phyloP scores from a whole-genome alignment of 2,888 invertebrate genomes.

The Drosophila anomalata region DNA sequence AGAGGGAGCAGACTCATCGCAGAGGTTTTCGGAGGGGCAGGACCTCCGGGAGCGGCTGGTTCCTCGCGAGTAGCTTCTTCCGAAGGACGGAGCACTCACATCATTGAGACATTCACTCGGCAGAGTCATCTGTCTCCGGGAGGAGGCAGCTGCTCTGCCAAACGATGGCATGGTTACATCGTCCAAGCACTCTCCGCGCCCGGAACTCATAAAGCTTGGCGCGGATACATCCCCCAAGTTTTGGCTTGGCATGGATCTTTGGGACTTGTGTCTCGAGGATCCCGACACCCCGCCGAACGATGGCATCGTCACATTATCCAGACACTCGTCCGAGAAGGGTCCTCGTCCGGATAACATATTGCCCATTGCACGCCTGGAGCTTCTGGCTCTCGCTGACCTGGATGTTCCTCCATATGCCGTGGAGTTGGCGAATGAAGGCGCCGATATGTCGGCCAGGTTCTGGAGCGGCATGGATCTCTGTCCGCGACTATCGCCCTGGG shows the following conservation, averaged over 20 bases:
- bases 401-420: neutral
- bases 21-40: constrained; percentile 3
- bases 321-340: neutral
- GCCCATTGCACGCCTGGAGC: neutral
- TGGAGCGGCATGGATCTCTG: constrained; percentile 2
- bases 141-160: neutral
- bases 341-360: neutral
- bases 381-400: neutral
- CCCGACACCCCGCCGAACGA: neutral
- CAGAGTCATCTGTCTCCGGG: neutral
- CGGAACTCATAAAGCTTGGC: constrained; percentile 14
- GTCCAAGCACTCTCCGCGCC: constrained; percentile 12
- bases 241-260: neutral
- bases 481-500: neutral
- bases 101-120: constrained; percentile 36
- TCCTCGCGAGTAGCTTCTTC: neutral
- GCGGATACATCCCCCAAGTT: constrained; percentile 32
- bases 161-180: constrained; percentile 33
- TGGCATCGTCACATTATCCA: constrained; percentile 13
- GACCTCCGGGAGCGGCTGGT: neutral
- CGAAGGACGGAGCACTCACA: constrained; percentile 36
- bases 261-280: constrained; percentile 18
- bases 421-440: no score
- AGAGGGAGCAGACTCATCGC: constrained; percentile 19
- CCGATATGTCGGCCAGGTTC: constrained; percentile 20